phyloP scores from a whole-genome alignment of 2,888 invertebrate species.

The Lasioglossum malachurum region DNA sequence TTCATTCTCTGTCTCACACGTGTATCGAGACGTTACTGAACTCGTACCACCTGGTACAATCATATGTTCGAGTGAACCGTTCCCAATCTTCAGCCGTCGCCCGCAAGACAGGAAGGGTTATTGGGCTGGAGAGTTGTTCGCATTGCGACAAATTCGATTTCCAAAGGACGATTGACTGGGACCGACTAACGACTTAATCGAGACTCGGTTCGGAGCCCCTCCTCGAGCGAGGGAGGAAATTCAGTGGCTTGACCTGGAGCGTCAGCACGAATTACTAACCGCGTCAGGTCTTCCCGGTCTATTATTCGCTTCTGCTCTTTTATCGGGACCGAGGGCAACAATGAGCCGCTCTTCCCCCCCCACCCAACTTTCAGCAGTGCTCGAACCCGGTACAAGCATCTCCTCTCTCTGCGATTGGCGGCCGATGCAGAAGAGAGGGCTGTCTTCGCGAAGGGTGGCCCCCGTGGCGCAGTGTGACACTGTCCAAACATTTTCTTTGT shows the following conservation, averaged over 20 bases:
- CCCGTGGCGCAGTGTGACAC: slow-evolving; percentile 81
- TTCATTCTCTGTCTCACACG: background rate
- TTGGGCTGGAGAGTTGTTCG: background rate
- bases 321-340: slow-evolving; percentile 70
- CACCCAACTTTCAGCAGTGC: slow-evolving; percentile 44
- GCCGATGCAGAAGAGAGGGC: slow-evolving; percentile 66
- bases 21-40: too few species aligned
- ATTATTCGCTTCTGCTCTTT: slow-evolving; percentile 76
- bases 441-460: slow-evolving; percentile 77
- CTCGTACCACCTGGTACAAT: background rate
- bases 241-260: slow-evolving; percentile 39
- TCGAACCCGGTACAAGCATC: slow-evolving; percentile 47
- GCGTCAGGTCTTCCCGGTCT: slow-evolving; percentile 56
- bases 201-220: slow-evolving; percentile 30
- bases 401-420: slow-evolving; percentile 13
- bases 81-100: background rate
- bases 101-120: background rate
- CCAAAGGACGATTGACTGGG: slow-evolving; percentile 43
- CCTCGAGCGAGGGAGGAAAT: slow-evolving; percentile 50
- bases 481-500: slow-evolving; percentile 85
- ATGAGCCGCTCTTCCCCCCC: slow-evolving; percentile 55
- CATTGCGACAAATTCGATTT: slow-evolving; percentile 41
- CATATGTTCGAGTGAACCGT: background rate
- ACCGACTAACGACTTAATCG: slow-evolving; percentile 61
- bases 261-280: slow-evolving; percentile 60